Base-by-base conservation (phyloP, 2,888 invertebrate genomes). In the Trachelus troglodyta region DNA sequence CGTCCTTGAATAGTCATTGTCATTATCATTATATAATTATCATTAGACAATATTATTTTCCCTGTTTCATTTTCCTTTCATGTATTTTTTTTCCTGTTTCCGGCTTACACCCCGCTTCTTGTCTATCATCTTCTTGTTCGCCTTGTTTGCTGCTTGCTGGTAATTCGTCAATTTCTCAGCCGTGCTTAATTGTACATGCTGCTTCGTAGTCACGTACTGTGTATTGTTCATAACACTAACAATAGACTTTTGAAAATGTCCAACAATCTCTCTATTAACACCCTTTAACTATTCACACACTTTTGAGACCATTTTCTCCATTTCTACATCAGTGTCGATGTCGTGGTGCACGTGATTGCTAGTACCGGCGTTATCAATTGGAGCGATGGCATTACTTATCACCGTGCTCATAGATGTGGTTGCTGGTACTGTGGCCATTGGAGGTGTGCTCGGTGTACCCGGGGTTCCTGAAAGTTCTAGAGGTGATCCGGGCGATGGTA, bases 301-400 rank as follows among this genome's bases (percentile, higher is more conserved):
- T 91, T 95, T 94, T 85, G 95, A 94, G 84, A 95, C 95, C 93
- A 95, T 94, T 92, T 95, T 95, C 92, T 95, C 95, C 95, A 96
- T 95, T 91, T 95, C 95, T 91, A 95, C 94, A 92, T 95, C 95
- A 85, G 94, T 93, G 89, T 94, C 94, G 85, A 93, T 93, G 86
- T 93, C 92, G 82, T 93, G 89, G 84, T 89, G 87, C 71, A 90
- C 87, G 77, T 89, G 87, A 85, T 89, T 89, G 80, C 85, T 85
- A 40, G 75, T 73, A 78, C 76, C 81, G 79, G 81, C 81, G 86
- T 86, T 88, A 82, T 77, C 85, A 82, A 79, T 81, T 40, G 81
- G 81, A 80, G 74, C 79, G 78, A 76, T 87, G 84, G 78, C 89
- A 87, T 12, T 87, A 85, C 30, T 87, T 75, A 77, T 84, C 81